phyloP scores from a whole-genome alignment of 2,888 invertebrate genomes.

The Xestia xanthographa region DNA sequence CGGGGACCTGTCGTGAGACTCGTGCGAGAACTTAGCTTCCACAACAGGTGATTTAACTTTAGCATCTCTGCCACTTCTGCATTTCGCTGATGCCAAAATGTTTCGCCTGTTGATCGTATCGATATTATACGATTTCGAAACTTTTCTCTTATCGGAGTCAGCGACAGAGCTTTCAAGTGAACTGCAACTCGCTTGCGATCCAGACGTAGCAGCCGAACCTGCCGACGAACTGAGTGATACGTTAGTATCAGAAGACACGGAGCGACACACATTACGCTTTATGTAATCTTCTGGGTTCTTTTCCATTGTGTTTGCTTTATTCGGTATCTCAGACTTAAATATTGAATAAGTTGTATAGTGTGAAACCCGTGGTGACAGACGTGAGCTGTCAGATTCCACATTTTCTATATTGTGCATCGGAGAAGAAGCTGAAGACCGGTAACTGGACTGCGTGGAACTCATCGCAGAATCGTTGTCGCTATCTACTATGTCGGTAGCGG shows the following conservation, averaged over 20 bases:
- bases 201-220: conserved; percentile 93
- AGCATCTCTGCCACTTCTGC: conserved; percentile 94
- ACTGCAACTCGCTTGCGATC: conserved; percentile 93
- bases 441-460: conserved; percentile 95
- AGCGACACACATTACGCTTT: conserved; percentile 91
- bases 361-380: conserved; percentile 86
- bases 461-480: conserved; percentile 97
- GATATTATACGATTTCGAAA: conserved; percentile 94
- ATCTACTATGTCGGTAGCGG: conserved; percentile 91
- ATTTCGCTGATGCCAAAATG: conserved; percentile 96
- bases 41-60: conserved; percentile 93
- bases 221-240: conserved; percentile 93
- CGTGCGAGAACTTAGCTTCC: conserved; percentile 93
- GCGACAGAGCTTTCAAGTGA: conserved; percentile 92
- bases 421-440: conserved; percentile 94
- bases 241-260: conserved; percentile 93
- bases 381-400: conserved; percentile 90
- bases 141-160: conserved; percentile 92
- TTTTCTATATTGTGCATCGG: conserved; percentile 93
- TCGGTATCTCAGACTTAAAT: conserved; percentile 85
- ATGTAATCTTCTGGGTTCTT: conserved; percentile 85
- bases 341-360: conserved; percentile 84
- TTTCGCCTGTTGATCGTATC: conserved; percentile 96
- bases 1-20: conserved; percentile 87
- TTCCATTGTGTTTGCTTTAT: conserved; percentile 78